Evolutionary conservation across 2,113 vertebrate species (phyloP).

Genomic region (Charadrius vociferus): DNA sequence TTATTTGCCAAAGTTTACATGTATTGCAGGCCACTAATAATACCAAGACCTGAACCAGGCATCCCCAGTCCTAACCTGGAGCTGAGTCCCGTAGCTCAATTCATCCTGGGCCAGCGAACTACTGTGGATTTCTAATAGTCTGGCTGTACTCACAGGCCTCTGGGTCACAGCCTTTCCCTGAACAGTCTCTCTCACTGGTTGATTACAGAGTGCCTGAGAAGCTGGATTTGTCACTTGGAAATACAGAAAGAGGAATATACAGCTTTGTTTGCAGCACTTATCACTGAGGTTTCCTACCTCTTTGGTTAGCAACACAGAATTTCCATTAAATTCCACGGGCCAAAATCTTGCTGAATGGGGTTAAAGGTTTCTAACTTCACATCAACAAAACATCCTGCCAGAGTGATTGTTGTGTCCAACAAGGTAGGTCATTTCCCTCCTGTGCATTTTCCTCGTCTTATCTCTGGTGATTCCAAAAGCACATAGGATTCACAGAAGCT

Average conservation of each 20-base stretch:
- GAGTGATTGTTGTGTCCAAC: not conserved
- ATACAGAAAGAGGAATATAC: not conserved
- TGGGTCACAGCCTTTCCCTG: not conserved
- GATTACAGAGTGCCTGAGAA: not conserved
- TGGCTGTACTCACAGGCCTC: not conserved
- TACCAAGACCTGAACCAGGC: not conserved
- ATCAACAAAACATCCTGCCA: not conserved
- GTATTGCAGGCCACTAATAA: not conserved
- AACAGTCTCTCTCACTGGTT: not conserved
- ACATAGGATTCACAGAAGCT: constrained; percentile 17
- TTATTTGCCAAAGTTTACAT: not conserved
- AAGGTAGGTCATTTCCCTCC: constrained; percentile 38
- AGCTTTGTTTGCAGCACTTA: not conserved
- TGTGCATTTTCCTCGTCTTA: constrained; percentile 28
- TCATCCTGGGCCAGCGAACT: not conserved
- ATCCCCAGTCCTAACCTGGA: not conserved
- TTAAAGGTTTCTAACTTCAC: constrained; percentile 20
- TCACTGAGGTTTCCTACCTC: not conserved
- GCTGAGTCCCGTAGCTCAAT: not conserved
- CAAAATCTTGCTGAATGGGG: not conserved
- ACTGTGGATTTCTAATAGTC: not conserved
- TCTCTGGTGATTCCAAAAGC: constrained; percentile 41
- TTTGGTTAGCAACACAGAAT: not conserved
- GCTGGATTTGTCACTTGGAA: not conserved
- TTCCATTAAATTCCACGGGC: not conserved